Evolutionary conservation across 1,140 invertebrate genomes (phyloP), one percentile per base, ranked within the genome.

Genomic region (Drosophila teissieri): DNA sequence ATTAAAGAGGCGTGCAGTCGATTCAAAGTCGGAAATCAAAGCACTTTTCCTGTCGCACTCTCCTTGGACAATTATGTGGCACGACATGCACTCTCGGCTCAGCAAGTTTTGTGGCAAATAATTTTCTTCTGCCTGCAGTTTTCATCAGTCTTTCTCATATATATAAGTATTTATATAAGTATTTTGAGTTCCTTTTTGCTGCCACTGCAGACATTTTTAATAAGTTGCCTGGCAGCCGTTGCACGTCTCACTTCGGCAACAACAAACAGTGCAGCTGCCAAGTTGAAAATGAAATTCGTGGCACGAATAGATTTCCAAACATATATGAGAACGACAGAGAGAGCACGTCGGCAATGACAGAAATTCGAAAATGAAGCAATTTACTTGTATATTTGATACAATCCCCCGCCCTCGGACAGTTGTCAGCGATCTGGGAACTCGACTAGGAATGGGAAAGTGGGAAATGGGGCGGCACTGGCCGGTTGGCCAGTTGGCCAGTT

Each of bases 301-400:
- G 83, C 83, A 88, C 83, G 84, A 86, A 86, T 86, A 86, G 83
- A 86, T 86, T 88, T 76, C 48, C 62, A 74, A 82, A 80, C 84
- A 88, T 86, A 83, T 75, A 49, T 78, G 63, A 62, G 8, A 40
- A 3, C n/a, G 11, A n/a, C 11, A n/a, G 44, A 42, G 31, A 10
- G 31, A 57, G 75, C 67, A 86, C 70, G 75, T 82, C 73, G 79
- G 64, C 61, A 79, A 86, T 86, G 83, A 88, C 83, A 86, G 83
- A 86, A 86, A 86, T 86, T 86, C 83, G 83, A 86, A 86, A 86
- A 86, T 88, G 83, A 86, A 86, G 83, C 79, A 88, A 86, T 86
- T 86, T 88, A 88, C 83, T 86, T 79, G 78, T 78, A 80, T 73
- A 79, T 88, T 82, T 79, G 79, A 86, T 86, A 86, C 79, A 55